Evolutionary conservation across 2,113 vertebrate genomes (phyloP).

Genomic region (Brachypodius melanocephalos): DNA sequence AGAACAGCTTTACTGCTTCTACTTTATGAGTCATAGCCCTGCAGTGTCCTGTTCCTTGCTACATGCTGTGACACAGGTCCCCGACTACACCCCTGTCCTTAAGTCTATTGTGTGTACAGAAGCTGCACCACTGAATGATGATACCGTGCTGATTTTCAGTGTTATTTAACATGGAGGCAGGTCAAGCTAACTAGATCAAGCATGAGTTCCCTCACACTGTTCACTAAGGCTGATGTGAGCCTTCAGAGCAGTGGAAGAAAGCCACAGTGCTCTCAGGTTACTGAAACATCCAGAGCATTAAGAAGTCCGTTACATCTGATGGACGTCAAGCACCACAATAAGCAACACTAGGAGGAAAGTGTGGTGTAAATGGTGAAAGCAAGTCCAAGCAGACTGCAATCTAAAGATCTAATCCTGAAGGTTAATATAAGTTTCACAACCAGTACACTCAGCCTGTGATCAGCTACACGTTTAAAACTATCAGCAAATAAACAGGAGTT

Average conservation of each 20-base stretch:
- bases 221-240: background rate
- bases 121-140: background rate
- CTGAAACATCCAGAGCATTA: background rate
- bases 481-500: background rate
- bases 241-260: background rate
- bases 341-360: background rate
- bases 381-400: background rate
- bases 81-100: background rate
- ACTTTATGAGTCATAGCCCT: background rate
- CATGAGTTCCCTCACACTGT: background rate
- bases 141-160: background rate
- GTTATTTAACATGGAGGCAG: background rate
- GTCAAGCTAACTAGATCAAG: background rate
- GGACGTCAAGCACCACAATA: background rate
- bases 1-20: background rate
- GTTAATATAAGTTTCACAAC: background rate
- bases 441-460: background rate
- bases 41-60: background rate
- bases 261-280: background rate
- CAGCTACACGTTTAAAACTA: background rate
- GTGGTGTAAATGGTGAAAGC: background rate
- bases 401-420: background rate
- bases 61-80: background rate
- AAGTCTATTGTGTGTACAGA: background rate
- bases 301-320: background rate